Evolutionary conservation across 2,113 vertebrate species (phyloP), one percentile per base, ranked within the genome.

Genomic region (Xerus inauris): DNA sequence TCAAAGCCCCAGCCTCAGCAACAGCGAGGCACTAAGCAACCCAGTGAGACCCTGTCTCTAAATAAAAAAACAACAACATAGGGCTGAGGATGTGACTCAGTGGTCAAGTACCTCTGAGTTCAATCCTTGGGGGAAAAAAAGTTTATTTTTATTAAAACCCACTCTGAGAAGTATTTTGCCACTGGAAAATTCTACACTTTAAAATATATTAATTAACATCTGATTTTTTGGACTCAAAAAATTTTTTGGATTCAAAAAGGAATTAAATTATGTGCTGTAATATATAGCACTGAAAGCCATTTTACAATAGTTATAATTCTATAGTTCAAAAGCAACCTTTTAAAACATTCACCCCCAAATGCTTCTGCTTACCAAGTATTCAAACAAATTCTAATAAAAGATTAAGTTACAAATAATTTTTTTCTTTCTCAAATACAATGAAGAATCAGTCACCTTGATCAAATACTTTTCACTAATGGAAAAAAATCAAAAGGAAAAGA

Each of bases 151-250:
- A 59, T 84, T 28, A 93, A 38, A 72, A 6, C 17, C 6, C 45
- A 49, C 26, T 76, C 49, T 32, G 6, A 89, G 38, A 96, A 86
- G 59, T 32, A 85, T 32, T 87, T 47, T 69, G 59, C 35, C 57
- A 51, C 8, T 82, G 22, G 45, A 96, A 95, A 95, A 91, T 32
- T 93, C 26, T 81, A 13, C n/a, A n/a, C 28, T 97, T 76, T 81
- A 71, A 85, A 64, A 81, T 26, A 32, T 54, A 76, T 57, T 45
- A 93, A 13, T 67, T 82, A 54, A 57, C 38, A 96, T 49, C 12
- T 42, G 38, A 7, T n/a, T 64, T 87, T 92, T 88, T 67, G 65
- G 7, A 64, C 47, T 38, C 42, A n/a, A n/a, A n/a, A n/a, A n/a
- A n/a, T n/a, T n/a, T n/a, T n/a, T n/a, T n/a, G n/a, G n/a, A n/a